These are phyloP conservation scores for Prionace glauca DNA, from an alignment of 2,797 vertebrate genomes.

Conservation along the genomic window DNA sequence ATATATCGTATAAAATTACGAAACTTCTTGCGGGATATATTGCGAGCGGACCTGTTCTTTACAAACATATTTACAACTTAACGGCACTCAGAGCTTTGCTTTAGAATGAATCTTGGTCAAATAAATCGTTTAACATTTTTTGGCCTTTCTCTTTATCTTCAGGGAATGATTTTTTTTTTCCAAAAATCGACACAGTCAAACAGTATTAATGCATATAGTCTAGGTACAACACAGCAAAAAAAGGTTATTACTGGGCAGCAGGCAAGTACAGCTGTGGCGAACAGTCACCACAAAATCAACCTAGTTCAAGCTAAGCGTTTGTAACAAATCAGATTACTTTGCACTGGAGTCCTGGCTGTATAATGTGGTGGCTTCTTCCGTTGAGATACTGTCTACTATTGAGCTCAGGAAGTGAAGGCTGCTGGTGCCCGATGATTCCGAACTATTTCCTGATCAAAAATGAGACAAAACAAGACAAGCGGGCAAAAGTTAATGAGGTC, in stretches of 20 bases:
- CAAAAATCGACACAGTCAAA: neutral
- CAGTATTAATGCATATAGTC: neutral
- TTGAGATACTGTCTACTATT: conserved; percentile 93
- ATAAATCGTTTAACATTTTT: neutral
- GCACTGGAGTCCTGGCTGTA: conserved; percentile 32
- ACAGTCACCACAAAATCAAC: neutral
- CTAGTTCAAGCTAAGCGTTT: neutral
- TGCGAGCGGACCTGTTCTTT: neutral
- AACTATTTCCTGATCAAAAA: conserved; percentile 50
- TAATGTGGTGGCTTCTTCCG: conserved; percentile 63
- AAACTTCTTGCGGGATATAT: conserved; percentile 13
- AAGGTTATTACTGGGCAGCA: neutral
- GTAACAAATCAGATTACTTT: conserved; percentile 17
- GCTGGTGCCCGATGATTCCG: conserved; percentile 74
- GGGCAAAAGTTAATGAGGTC: neutral
- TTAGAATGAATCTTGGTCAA: conserved; percentile 34
- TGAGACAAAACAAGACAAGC: conserved; percentile 7
- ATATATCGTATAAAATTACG: conserved; percentile 36
- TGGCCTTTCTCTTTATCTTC: conserved; percentile 23
- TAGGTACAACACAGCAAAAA: conserved; percentile 12
- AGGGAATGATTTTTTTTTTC: conserved; percentile 20
- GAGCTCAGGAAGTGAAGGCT: conserved; percentile 90
- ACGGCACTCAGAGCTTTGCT: neutral
- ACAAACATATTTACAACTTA: conserved; percentile 34
- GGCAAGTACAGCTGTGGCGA: neutral